Conservation (phyloP, 2,888 invertebrate genomes). For the Stictocephala bisonia region DNA sequence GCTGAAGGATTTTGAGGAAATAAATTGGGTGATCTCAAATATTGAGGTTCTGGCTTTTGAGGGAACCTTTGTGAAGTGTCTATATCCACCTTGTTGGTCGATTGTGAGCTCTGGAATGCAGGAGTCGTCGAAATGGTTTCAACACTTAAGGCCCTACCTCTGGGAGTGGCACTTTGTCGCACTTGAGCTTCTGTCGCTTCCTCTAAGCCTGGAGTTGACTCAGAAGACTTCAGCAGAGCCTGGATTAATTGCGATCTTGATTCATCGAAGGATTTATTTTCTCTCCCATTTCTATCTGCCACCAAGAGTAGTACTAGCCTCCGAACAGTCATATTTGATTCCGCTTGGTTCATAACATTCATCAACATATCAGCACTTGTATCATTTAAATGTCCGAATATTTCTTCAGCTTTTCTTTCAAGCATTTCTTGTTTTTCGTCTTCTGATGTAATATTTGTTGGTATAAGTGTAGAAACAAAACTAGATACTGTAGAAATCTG, state of each 20-base stretch:
- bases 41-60: conserved; percentile 36
- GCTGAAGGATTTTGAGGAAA: conserved; percentile 27
- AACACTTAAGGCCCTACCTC: conserved; percentile 61
- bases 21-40: conserved; percentile 29
- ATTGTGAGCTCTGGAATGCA: conserved; percentile 59
- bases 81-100: conserved; percentile 26
- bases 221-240: conserved; percentile 70
- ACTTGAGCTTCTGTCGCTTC: too few species aligned
- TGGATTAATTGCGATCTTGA: conserved; percentile 76
- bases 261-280: conserved; percentile 74
- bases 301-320: conserved; percentile 80
- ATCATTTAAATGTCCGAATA: conserved; percentile 80
- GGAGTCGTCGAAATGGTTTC: conserved; percentile 58
- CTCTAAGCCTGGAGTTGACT: neutral
- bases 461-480: conserved; percentile 33
- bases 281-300: conserved; percentile 76
- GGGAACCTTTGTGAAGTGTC: neutral
- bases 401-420: conserved; percentile 78
- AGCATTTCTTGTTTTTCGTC: conserved; percentile 61
- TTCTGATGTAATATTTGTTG: conserved; percentile 24
- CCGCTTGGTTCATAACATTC: conserved; percentile 85
- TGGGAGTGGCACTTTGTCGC: conserved; percentile 8
- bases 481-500: conserved; percentile 21
- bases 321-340: conserved; percentile 58
- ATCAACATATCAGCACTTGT: conserved; percentile 79